Base-by-base conservation (phyloP, 2,113 vertebrate genomes). In the Emydocephalus ijimae region DNA sequence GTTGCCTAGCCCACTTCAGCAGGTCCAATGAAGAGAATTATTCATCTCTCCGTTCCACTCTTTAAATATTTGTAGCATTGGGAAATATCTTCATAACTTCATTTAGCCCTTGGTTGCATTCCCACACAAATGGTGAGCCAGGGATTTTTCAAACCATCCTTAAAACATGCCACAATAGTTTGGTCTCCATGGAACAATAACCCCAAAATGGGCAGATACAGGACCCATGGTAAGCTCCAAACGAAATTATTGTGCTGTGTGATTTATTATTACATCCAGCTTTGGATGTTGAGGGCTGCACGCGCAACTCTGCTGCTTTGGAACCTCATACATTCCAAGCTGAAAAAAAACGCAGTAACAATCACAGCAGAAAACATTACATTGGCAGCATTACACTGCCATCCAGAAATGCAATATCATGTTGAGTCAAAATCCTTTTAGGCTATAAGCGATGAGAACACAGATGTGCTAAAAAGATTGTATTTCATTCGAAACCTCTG, bases 301-400 rank as follows among this genome's bases (percentile, higher is more conserved):
- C 93, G 87, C 39, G 93, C 95, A 94, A 52, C 85, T 91, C 90
- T 94, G 94, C 94, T 94, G 69, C 92, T 87, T 96, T 93, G 88
- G 96, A 95, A 96, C 12, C 92, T 92, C 95, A 91, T 94, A 90
- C 88, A 93, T 74, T 89, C 56, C 23, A 94, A 94, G 94, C 95
- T 18, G 57, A 81, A 29, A 88, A 91, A 43, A 95, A 94, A 88
- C 48, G 1, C 90, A 89, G 54, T 96, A 87, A 59, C 0, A 52
- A 21, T 0, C 21, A 93, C 15, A 95, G 64, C 74, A 90, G 90
- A 91, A 91, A 59, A 91, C 93, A 55, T 24, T 90, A 92, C 94
- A 52, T 74, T 92, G 43, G 1, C 5, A 81, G 34, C 91, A 94
- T 89, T 91, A 21, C 5, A 93, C 18, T 81, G 34, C 39, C 34